A percentile compares a stretch with the other conserved stretches of the same genome.
Conservation (phyloP, 2,797 vertebrate species). For the Carapus acus region DNA sequence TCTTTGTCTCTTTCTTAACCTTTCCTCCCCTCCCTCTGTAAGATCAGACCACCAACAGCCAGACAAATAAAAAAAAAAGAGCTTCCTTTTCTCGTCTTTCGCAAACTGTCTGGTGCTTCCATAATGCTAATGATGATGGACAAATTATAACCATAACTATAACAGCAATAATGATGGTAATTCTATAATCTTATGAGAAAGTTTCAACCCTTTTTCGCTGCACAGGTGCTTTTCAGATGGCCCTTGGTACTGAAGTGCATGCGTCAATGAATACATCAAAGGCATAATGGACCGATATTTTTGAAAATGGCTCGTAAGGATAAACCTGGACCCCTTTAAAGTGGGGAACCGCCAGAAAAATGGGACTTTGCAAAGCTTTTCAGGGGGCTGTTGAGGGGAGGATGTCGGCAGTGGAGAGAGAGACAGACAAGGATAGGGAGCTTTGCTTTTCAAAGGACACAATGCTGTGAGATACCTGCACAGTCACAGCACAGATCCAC, state of each 20-base stretch:
- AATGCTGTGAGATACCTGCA: slow-evolving; percentile 39
- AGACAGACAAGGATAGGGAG: slow-evolving; percentile 55
- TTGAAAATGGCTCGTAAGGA: slow-evolving; percentile 22
- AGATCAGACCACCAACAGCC: slow-evolving; percentile 78
- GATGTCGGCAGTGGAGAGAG: slow-evolving; percentile 53
- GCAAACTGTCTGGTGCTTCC: slow-evolving; percentile 81
- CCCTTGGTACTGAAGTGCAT: slow-evolving; percentile 76
- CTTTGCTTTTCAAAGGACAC: slow-evolving; percentile 42
- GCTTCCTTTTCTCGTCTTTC: slow-evolving; percentile 68
- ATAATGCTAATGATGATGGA: slow-evolving; percentile 79
- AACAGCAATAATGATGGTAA: slow-evolving; percentile 78
- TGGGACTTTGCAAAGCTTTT: slow-evolving; percentile 25
- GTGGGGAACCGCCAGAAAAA: slow-evolving; percentile 16
- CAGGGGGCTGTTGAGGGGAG: slow-evolving; percentile 35
- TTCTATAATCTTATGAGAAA: slow-evolving; percentile 69
- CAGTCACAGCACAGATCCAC: slow-evolving; percentile 36
- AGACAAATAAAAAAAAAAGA: slow-evolving; percentile 78
- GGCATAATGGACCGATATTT: slow-evolving; percentile 38
- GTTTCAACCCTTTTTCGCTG: slow-evolving; percentile 67
- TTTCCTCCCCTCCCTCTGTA: slow-evolving; percentile 74
- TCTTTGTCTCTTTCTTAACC: slow-evolving; percentile 78
- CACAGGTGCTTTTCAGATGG: slow-evolving; percentile 70
- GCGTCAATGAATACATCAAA: slow-evolving; percentile 68
- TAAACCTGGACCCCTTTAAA: slow-evolving; percentile 25
- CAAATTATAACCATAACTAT: slow-evolving; percentile 81